These are phyloP conservation scores for Dicycla oo DNA, from an alignment of 2,888 invertebrate species.

Conservation along the genomic window DNA sequence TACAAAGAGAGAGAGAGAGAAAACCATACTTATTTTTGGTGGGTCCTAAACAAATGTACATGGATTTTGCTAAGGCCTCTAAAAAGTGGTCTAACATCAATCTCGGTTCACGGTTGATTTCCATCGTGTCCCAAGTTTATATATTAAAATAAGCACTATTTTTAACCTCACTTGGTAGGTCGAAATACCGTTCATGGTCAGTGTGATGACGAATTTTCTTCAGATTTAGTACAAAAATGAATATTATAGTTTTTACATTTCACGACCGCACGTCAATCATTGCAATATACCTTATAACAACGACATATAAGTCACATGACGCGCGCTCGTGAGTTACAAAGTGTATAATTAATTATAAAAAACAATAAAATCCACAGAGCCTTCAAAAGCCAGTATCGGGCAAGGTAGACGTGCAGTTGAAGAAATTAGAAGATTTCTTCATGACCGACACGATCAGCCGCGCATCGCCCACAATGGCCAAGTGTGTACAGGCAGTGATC, in stretches of 20 bases:
- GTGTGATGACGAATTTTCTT: not conserved
- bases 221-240: not conserved
- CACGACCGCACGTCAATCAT: not conserved
- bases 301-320: not conserved
- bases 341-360: not conserved
- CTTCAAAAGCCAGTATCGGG: conserved; percentile 88
- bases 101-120: not conserved
- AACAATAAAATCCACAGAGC: conserved; percentile 69
- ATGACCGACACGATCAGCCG: conserved; percentile 99
- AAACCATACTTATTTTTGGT: not conserved
- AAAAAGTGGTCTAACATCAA: not conserved
- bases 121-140: not conserved
- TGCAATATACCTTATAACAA: not conserved
- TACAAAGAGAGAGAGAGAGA: not conserved
- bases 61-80: not conserved
- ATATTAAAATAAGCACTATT: not conserved
- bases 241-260: not conserved
- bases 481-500: conserved; percentile 97
- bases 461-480: conserved; percentile 99
- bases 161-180: not conserved
- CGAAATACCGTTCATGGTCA: not conserved
- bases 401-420: conserved; percentile 93
- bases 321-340: not conserved
- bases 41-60: not conserved
- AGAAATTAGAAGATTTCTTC: conserved; percentile 95